Evolutionary conservation across 2,113 vertebrate genomes (phyloP).

Genomic region (Butorides virescens): DNA sequence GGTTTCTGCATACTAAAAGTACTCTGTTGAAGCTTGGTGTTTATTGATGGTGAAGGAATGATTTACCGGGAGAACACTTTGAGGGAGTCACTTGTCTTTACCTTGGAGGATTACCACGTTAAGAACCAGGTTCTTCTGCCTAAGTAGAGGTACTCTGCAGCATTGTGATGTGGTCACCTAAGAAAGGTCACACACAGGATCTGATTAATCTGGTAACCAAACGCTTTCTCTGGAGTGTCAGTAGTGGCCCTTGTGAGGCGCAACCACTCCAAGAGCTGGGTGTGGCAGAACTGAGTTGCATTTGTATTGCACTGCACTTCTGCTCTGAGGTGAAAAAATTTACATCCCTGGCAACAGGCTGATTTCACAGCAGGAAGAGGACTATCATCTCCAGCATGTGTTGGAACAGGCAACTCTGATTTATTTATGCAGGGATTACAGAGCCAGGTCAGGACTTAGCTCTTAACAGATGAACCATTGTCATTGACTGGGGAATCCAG

Average conservation of each 20-base stretch:
- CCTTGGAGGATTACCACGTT: neutral
- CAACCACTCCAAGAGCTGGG: neutral
- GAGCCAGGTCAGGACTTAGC: neutral
- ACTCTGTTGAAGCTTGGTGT: neutral
- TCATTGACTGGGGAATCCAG: neutral
- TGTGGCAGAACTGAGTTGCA: neutral
- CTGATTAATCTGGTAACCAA: neutral
- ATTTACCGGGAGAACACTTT: neutral
- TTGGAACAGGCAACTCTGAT: neutral
- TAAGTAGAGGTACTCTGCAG: neutral
- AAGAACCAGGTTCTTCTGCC: neutral
- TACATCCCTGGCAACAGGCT: neutral
- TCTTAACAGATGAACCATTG: neutral
- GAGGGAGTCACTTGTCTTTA: neutral
- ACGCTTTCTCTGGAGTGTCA: neutral
- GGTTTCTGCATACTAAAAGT: neutral
- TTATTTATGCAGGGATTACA: neutral
- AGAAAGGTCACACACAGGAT: neutral
- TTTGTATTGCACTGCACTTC: neutral
- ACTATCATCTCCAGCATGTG: neutral
- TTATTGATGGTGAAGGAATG: neutral
- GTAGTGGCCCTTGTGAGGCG: neutral
- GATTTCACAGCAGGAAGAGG: neutral
- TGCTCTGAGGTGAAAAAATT: neutral
- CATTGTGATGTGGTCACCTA: neutral